Conservation (phyloP, 2,797 vertebrate genomes). For the Propithecus perrieri region DNA sequence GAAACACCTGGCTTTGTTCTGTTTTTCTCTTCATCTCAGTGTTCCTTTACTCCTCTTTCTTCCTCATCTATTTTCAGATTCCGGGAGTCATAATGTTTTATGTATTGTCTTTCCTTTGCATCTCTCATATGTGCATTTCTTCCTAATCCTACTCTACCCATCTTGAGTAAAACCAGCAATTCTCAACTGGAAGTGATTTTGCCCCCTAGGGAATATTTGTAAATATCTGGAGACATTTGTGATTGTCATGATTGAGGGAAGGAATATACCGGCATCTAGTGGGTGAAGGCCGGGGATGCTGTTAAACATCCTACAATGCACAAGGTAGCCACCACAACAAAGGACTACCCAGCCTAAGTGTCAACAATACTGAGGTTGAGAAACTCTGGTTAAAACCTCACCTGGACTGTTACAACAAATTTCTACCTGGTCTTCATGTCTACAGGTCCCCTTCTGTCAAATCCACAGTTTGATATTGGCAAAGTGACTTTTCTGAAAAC, state of each 20-base stretch:
- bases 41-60: not conserved
- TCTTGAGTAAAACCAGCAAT: not conserved
- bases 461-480: not conserved
- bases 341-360: not conserved
- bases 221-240: not conserved
- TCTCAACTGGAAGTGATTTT: not conserved
- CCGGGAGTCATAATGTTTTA: not conserved
- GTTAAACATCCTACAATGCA: not conserved
- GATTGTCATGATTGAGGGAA: not conserved
- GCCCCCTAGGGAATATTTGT: not conserved
- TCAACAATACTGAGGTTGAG: not conserved
- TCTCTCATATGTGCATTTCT: not conserved
- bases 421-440: not conserved
- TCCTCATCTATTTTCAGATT: not conserved
- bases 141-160: not conserved
- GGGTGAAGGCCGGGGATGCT: not conserved
- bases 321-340: not conserved
- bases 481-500: not conserved
- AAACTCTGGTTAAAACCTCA: not conserved
- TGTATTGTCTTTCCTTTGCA: not conserved
- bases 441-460: not conserved
- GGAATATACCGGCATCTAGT: not conserved
- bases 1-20: not conserved
- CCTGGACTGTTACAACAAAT: not conserved
- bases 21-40: not conserved